A percentile compares a stretch with the other conserved stretches of the same genome.
These are phyloP conservation scores for Eretmocerus hayati DNA, from an alignment of 2,888 invertebrate species.

Conservation along the genomic window DNA sequence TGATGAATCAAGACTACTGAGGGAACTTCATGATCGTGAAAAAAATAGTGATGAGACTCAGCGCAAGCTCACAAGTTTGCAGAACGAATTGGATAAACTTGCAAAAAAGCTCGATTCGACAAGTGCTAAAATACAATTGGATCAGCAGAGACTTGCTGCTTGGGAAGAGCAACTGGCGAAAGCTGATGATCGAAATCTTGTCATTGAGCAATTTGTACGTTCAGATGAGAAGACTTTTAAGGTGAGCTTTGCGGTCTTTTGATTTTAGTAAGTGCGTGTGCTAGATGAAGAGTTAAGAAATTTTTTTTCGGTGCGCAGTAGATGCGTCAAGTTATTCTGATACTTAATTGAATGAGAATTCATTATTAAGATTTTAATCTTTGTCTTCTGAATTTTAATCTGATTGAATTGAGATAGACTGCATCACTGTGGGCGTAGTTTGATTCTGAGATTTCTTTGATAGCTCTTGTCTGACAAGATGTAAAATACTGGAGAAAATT, in stretches of 20 bases:
- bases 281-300: no score
- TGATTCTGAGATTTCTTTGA: no score
- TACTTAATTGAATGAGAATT: no score
- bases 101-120: conserved; percentile 57
- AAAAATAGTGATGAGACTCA: conserved; percentile 49
- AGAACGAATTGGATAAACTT: conserved; percentile 50
- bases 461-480: no score
- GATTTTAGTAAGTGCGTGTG: no score
- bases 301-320: no score
- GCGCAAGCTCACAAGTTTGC: conserved; percentile 44
- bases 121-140: conserved; percentile 63
- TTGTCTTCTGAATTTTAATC: no score
- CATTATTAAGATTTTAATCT: no score
- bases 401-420: no score
- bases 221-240: conserved; percentile 64
- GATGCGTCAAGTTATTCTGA: no score
- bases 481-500: no score
- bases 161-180: conserved; percentile 67
- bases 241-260: conserved; percentile 32
- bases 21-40: conserved; percentile 48
- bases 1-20: conserved; percentile 48
- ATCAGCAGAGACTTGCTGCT: conserved; percentile 59
- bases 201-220: conserved; percentile 66
- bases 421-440: no score
- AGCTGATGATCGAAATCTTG: conserved; percentile 60